Percentiles rank a stretch among this genome's conserved stretches.
Conservation (phyloP, 2,113 vertebrate genomes). For the Microcebus murinus region DNA sequence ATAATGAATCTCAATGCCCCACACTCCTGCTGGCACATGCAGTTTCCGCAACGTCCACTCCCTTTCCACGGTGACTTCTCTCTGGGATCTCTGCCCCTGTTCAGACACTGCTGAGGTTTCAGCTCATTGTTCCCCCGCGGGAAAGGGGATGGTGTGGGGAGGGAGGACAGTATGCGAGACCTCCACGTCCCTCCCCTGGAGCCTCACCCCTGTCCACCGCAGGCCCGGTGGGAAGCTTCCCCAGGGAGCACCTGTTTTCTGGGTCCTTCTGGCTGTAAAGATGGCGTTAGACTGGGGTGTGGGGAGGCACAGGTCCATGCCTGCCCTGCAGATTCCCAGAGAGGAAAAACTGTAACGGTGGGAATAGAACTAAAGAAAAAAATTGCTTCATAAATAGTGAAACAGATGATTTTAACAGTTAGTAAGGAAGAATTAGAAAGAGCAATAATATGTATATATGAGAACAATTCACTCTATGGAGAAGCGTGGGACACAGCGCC, state of each 20-base stretch:
- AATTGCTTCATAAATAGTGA: slow-evolving; percentile 19
- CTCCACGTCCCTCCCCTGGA: background rate
- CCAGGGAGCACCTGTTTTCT: background rate
- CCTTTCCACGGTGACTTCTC: background rate
- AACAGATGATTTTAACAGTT: slow-evolving; percentile 17
- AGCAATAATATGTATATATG: background rate
- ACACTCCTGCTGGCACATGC: accelerated
- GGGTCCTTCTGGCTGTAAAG: background rate
- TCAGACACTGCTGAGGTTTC: background rate
- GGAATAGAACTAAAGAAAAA: background rate
- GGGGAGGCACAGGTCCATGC: background rate
- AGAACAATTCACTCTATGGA: background rate
- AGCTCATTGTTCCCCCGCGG: background rate
- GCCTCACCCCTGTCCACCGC: background rate
- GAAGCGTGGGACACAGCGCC: background rate
- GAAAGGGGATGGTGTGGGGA: background rate
- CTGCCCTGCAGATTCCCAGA: background rate
- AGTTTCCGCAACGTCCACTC: background rate
- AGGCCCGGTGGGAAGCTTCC: background rate
- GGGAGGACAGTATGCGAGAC: background rate
- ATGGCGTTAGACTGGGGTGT: background rate
- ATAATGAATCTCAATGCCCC: background rate
- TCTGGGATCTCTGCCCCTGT: background rate
- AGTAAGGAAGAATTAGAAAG: background rate
- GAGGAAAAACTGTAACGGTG: background rate